Conservation (phyloP, 1,140 invertebrate species). For the Psix sp. region DNA sequence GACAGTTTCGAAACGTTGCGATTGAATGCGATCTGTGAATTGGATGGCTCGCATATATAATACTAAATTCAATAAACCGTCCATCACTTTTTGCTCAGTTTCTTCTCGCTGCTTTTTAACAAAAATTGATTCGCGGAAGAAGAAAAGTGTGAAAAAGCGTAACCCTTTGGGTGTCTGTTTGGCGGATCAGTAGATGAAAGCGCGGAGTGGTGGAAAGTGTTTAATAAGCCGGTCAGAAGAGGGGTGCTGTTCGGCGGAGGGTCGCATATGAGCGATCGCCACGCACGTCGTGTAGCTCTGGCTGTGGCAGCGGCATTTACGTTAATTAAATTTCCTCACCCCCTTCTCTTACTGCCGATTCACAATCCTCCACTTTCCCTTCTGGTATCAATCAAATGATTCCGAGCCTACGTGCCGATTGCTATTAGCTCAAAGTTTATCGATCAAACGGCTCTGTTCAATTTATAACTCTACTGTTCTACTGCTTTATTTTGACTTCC, state of each 20-base stretch:
- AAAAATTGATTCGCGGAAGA: constrained; percentile 7
- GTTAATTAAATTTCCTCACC: constrained; percentile 77
- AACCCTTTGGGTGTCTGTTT: constrained; percentile 48
- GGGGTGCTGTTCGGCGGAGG: constrained; percentile 59
- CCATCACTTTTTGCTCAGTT: too few species aligned
- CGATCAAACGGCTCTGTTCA: constrained; percentile 41
- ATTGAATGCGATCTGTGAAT: too few species aligned
- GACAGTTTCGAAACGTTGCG: too few species aligned
- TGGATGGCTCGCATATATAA: too few species aligned
- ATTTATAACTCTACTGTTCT: constrained; percentile 26
- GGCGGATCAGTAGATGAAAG: constrained; percentile 47
- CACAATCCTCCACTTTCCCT: constrained; percentile 50
- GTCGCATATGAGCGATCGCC: constrained; percentile 76
- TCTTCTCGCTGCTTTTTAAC: too few species aligned
- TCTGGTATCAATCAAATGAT: constrained; percentile 73
- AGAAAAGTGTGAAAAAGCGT: constrained; percentile 46
- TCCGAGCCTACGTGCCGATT: constrained; percentile 60
- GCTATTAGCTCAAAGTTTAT: constrained; percentile 43
- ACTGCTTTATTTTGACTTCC: too few species aligned
- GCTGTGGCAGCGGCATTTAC: constrained; percentile 73
- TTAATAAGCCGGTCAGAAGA: constrained; percentile 62
- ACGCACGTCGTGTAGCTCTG: constrained; percentile 69
- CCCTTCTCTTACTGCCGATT: constrained; percentile 50
- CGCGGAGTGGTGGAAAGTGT: constrained; percentile 54
- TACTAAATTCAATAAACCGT: too few species aligned